Base-by-base conservation (phyloP, 2,797 vertebrate species). In the Molossus alvarezi region DNA sequence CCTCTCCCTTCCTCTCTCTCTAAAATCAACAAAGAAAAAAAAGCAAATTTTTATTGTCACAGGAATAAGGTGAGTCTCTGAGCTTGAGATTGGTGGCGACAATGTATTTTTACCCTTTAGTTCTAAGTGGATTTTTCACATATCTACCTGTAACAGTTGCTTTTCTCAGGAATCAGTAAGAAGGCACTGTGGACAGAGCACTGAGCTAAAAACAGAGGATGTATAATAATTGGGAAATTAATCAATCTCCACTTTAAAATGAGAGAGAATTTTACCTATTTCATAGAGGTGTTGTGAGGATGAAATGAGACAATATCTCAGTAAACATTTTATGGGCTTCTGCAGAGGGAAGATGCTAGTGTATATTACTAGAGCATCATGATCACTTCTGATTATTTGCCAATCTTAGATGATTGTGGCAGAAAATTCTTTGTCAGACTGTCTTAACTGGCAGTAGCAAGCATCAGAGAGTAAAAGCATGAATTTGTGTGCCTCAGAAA, bases 401-500 rank as follows among this genome's bases (percentile, higher is more conserved):
- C 77, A 90, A 21, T 5, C 65, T 79, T 88, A 75, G 25, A 73
- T 80, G 69, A 91, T 87, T 18, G 41, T 80, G 67, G 25, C 51
- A 96, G 75, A 82, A 48, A 83, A n/a, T 79, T 82, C 25, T 72
- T 82, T 93, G 65, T 8, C 58, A 88, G 33, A 72, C 55, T 92
- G 13, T 93, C 69, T 77, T 87, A 83, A 62, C 25, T 88, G 80
- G 62, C 27, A 90, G 9, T 81, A 84, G n/a, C 17, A 14, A 71
- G 9, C 67, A 71, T 82, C 45, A 45, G 15, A 87, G 48, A 88
- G 27, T 27, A 27, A 71, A 88, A 84, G 37, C 62, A 76, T 84
- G 21, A 69, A 33, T 82, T 71, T 93, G 45, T 80, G 48, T 90
- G 55, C 84, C 51, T 86, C 41, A 60, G 94, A 95, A 90, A 83